Conservation (phyloP, 1,140 invertebrate genomes). For the Drosophila nikananu region DNA sequence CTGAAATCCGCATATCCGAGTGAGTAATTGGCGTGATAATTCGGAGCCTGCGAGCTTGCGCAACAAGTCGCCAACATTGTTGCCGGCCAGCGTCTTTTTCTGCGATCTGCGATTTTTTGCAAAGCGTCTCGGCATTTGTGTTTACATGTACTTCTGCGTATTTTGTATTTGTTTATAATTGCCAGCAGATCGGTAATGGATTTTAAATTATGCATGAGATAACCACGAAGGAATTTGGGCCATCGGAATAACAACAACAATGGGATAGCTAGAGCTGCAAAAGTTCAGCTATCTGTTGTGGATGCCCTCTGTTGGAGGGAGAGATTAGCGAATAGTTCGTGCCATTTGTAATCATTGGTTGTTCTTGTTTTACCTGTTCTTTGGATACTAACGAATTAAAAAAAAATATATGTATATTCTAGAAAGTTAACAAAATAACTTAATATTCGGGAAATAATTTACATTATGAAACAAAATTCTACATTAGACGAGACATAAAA, state of each 20-base stretch:
- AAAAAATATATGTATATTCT: background rate
- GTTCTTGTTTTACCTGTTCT: too few species aligned
- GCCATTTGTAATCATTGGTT: background rate
- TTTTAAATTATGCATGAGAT: constrained; percentile 5
- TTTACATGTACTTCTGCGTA: constrained; percentile 15
- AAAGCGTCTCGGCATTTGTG: constrained; percentile 26
- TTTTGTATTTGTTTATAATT: constrained; percentile 21
- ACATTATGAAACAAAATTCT: too few species aligned
- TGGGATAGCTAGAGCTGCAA: background rate
- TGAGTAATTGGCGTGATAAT: constrained; percentile 21
- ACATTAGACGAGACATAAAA: too few species aligned
- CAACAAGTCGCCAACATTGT: constrained; percentile 30
- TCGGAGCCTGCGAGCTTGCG: constrained; percentile 3
- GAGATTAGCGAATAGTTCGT: background rate
- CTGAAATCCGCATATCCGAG: background rate
- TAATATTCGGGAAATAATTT: too few species aligned
- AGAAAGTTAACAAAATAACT: too few species aligned
- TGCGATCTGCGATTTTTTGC: constrained; percentile 2
- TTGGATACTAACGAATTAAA: background rate
- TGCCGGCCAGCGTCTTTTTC: constrained; percentile 30
- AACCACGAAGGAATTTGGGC: background rate
- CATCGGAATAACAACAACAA: constrained; percentile 4
- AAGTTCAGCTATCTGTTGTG: constrained; percentile 15
- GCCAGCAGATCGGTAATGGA: background rate
- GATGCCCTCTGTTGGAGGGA: background rate